Percentiles rank a stretch among this genome's conserved stretches.
phyloP scores from a whole-genome alignment of 37 sponge, comb jelly and placozoan species.

The Axinella damicornis region DNA sequence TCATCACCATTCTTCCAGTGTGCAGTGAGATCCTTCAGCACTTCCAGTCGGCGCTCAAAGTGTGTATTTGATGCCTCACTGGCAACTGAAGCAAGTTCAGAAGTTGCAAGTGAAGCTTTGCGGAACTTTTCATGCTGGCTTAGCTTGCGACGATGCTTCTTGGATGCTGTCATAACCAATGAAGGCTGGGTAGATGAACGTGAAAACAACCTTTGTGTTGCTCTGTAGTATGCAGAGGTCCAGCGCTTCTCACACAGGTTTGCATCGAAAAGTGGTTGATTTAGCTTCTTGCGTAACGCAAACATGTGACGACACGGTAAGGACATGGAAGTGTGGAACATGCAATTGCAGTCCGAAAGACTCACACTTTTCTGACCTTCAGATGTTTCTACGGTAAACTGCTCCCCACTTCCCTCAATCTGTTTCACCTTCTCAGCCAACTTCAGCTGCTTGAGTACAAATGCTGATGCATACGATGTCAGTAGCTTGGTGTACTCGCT shows the following conservation, averaged over 20 bases:
- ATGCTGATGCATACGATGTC: constrained; percentile 46
- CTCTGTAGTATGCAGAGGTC: no score
- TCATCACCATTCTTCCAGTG: constrained; percentile 57
- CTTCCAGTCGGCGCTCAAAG: constrained; percentile 32
- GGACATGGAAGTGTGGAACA: constrained; percentile 39
- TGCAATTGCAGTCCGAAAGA: constrained; percentile 11
- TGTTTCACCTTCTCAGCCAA: constrained; percentile 36
- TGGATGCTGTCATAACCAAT: neutral
- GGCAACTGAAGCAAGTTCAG: constrained; percentile 51
- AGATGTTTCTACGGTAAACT: neutral
- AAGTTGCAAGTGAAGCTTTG: constrained; percentile 33
- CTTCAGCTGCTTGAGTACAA: constrained; percentile 36
- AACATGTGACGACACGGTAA: no score
- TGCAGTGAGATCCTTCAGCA: constrained; percentile 57
- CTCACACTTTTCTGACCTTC: constrained; percentile 20
- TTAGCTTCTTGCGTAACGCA: no score
- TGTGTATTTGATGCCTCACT: constrained; percentile 48
- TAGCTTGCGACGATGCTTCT: constrained; percentile 21
- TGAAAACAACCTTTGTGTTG: no score
- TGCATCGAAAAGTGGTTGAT: no score
- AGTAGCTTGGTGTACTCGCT: constrained; percentile 29
- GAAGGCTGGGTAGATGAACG: neutral
- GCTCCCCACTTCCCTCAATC: neutral
- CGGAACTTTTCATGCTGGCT: constrained; percentile 71
- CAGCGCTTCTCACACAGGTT: no score